These are phyloP conservation scores for Lycaena phlaeas DNA, from an alignment of 2,888 invertebrate species.

Conservation along the genomic window DNA sequence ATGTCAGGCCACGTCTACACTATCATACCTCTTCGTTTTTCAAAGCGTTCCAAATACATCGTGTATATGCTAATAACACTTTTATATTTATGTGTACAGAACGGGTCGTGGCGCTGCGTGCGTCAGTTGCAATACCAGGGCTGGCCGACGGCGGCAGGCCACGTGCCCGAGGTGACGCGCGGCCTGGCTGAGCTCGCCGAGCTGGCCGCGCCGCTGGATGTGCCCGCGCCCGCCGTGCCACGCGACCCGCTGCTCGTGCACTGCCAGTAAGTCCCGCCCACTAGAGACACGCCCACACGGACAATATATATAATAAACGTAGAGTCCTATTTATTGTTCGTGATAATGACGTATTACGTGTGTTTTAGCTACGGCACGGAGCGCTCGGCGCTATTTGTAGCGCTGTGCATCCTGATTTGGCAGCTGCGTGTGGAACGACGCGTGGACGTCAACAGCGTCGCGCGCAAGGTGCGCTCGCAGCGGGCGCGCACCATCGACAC, in stretches of 20 bases:
- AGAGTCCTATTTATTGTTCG: no score
- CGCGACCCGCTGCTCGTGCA: constrained; percentile 85
- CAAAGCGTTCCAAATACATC: no score
- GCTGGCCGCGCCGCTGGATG: constrained; percentile 63
- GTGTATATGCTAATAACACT: no score
- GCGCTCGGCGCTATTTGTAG: constrained; percentile 91
- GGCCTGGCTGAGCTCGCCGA: constrained; percentile 90
- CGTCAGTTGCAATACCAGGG: constrained; percentile 93
- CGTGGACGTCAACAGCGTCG: constrained; percentile 88
- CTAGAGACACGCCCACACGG: no score
- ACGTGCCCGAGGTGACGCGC: constrained; percentile 91
- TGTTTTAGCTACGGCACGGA: constrained; percentile 88
- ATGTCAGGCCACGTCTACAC: no score
- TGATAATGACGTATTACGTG: no score
- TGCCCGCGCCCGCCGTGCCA: constrained; percentile 55
- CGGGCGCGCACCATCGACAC: constrained; percentile 88
- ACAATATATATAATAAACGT: no score
- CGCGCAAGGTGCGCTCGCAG: constrained; percentile 88
- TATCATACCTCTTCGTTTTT: no score
- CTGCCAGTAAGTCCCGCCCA: constrained; percentile 70
- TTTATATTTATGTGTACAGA: constrained; percentile 65
- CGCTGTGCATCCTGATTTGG: constrained; percentile 87
- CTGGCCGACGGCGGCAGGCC: constrained; percentile 92
- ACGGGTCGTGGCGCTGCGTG: constrained; percentile 81
- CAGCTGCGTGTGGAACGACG: constrained; percentile 88